Conservation (phyloP, 2,113 vertebrate genomes). For the Dicrurus megarhynchus region DNA sequence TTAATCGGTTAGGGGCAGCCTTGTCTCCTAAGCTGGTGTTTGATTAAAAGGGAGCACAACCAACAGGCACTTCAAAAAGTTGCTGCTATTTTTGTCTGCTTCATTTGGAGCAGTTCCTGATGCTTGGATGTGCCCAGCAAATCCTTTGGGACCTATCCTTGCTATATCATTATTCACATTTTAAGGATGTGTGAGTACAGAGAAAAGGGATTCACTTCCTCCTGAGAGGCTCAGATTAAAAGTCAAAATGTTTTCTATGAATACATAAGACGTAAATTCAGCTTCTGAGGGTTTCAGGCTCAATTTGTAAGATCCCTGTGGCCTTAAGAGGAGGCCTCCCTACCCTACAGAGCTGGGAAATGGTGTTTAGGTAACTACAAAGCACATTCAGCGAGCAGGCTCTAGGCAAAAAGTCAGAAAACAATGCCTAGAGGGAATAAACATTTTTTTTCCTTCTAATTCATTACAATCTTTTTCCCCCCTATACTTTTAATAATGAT, state of each 20-base stretch:
- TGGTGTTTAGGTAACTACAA: background rate
- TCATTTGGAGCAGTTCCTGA: background rate
- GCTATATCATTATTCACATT: background rate
- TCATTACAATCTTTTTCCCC: background rate
- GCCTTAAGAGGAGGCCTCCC: background rate
- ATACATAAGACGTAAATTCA: background rate
- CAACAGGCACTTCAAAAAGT: background rate
- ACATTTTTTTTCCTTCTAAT: background rate
- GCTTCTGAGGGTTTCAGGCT: background rate
- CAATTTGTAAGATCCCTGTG: background rate
- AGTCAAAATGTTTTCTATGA: background rate
- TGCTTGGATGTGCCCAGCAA: background rate
- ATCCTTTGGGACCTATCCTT: background rate
- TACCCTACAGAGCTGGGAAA: background rate
- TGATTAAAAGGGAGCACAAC: slow-evolving; percentile 17
- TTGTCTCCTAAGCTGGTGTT: background rate
- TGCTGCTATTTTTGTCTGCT: background rate
- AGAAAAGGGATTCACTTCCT: background rate
- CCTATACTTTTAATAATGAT: background rate
- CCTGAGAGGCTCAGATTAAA: background rate
- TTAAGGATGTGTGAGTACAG: background rate
- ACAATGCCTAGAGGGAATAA: background rate
- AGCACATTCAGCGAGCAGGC: background rate
- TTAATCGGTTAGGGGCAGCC: background rate
- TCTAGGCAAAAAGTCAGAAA: background rate